phyloP scores from a whole-genome alignment of 2,888 invertebrate species.

The Cephus runcator region DNA sequence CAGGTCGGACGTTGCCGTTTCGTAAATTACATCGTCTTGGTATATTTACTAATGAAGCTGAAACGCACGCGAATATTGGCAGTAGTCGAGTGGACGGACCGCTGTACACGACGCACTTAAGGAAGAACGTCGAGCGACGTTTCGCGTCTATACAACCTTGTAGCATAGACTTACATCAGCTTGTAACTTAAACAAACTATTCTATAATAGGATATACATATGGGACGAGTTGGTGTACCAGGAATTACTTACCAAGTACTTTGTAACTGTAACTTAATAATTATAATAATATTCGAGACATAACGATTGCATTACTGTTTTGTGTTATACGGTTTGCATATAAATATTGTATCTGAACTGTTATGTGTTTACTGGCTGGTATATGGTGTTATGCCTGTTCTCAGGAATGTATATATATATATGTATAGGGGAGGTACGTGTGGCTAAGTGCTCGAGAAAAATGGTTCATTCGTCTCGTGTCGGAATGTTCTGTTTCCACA shows the following conservation, averaged over 20 bases:
- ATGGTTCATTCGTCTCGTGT: background rate
- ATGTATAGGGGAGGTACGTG: background rate
- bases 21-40: conserved; percentile 37
- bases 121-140: background rate
- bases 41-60: conserved; percentile 30
- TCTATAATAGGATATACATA: background rate
- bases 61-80: background rate
- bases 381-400: background rate
- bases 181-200: background rate
- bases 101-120: background rate
- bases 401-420: background rate
- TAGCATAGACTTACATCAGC: background rate
- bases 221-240: background rate
- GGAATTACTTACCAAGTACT: background rate
- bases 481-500: background rate
- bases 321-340: background rate
- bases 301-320: background rate
- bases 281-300: background rate
- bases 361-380: background rate
- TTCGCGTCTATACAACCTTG: background rate
- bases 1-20: background rate
- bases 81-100: background rate
- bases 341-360: background rate
- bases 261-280: background rate
- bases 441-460: background rate